phyloP scores from a whole-genome alignment of 2,888 invertebrate species.

The Bombylius discolor region DNA sequence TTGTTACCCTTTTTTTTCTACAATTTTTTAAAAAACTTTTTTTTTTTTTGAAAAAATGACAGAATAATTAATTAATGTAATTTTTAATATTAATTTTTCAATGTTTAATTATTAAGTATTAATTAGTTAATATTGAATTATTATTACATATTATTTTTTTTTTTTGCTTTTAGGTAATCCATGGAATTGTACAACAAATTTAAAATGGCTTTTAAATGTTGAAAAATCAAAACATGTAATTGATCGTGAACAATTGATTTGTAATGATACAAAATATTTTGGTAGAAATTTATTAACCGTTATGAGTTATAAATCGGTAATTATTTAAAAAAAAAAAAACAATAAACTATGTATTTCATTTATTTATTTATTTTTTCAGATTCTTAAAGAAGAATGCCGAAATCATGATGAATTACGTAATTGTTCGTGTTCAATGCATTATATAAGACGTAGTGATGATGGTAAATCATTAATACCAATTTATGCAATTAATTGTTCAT shows the following conservation, averaged over 20 bases:
- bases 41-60: too few species aligned
- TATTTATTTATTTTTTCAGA: constrained; percentile 14
- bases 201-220: constrained; percentile 30
- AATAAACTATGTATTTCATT: too few species aligned
- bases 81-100: too few species aligned
- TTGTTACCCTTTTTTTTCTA: too few species aligned
- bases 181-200: constrained; percentile 34
- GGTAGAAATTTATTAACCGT: constrained; percentile 25
- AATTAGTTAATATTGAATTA: too few species aligned
- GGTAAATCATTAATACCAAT: constrained; percentile 29
- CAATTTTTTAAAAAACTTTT: too few species aligned
- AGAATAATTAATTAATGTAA: too few species aligned
- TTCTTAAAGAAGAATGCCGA: constrained; percentile 26
- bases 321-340: neutral
- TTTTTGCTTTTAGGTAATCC: constrained; percentile 23
- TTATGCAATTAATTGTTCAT: constrained; percentile 33
- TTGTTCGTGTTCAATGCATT: constrained; percentile 32
- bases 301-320: constrained; percentile 31
- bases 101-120: too few species aligned
- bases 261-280: constrained; percentile 30
- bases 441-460: constrained; percentile 22
- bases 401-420: constrained; percentile 28
- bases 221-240: constrained; percentile 25
- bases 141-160: too few species aligned
- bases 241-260: constrained; percentile 28